Evolutionary conservation across 1,140 invertebrate genomes (phyloP).

Genomic region (Diorhabda sublineata): DNA sequence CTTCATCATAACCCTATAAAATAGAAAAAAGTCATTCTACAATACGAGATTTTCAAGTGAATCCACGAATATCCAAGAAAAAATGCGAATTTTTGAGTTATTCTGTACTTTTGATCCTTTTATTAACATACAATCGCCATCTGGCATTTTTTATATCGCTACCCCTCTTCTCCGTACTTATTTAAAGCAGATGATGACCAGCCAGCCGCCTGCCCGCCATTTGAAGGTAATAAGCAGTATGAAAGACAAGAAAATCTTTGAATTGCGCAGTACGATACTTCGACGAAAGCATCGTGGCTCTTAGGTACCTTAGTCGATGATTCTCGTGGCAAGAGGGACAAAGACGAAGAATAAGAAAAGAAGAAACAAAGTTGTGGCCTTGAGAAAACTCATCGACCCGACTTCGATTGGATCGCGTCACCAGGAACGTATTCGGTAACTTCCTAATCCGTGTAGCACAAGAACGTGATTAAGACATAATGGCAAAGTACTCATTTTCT

Average conservation of each 20-base stretch:
- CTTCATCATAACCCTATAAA: too few relatives aligned
- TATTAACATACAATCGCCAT: background rate
- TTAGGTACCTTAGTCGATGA: background rate
- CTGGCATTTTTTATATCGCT: background rate
- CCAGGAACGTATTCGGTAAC: background rate
- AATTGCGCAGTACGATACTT: constrained; percentile 6
- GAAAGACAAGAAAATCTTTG: constrained; percentile 14
- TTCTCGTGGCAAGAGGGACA: background rate
- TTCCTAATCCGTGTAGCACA: too few relatives aligned
- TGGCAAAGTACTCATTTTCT: too few relatives aligned
- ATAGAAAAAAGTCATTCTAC: too few relatives aligned
- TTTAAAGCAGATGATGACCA: constrained; percentile 12
- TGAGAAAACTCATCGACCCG: constrained; percentile 13
- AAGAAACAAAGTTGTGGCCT: constrained; percentile 9
- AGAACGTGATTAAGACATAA: too few relatives aligned
- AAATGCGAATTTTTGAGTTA: too few relatives aligned
- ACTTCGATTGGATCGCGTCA: constrained; percentile 9
- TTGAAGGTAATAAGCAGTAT: constrained; percentile 14
- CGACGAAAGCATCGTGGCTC: constrained; percentile 2
- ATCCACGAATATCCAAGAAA: too few relatives aligned
- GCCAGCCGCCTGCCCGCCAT: constrained; percentile 10
- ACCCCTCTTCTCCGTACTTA: background rate
- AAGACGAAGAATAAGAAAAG: constrained; percentile 3
- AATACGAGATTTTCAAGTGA: too few relatives aligned
- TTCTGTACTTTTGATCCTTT: background rate